Percentiles rank a stretch among this genome's conserved stretches.
Evolutionary conservation across 2,113 vertebrate genomes (phyloP).

Genomic region (Promerops cafer): DNA sequence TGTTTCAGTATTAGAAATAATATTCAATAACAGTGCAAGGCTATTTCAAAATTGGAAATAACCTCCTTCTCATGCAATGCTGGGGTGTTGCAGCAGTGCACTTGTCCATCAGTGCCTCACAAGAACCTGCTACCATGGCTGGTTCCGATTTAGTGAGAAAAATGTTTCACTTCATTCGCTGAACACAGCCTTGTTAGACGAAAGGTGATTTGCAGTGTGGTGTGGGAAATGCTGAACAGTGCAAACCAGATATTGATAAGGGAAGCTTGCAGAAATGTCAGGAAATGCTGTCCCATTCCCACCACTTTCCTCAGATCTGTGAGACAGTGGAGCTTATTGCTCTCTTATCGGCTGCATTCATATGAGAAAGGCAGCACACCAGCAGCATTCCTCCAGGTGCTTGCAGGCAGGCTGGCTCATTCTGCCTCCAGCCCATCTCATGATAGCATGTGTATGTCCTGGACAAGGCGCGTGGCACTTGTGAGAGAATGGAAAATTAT

Average conservation of each 20-base stretch:
- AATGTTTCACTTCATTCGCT: background rate
- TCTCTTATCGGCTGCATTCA: rapidly evolving
- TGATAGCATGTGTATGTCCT: rapidly evolving
- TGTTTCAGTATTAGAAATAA: background rate
- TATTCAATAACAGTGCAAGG: background rate
- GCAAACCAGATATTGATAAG: background rate
- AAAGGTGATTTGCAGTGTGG: background rate
- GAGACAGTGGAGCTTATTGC: background rate
- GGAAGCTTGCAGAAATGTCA: background rate
- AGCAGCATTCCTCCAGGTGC: rapidly evolving
- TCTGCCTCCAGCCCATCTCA: background rate
- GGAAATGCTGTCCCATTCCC: background rate
- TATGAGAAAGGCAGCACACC: background rate
- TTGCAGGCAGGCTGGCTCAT: background rate
- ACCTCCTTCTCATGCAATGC: background rate
- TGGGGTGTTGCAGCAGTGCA: background rate
- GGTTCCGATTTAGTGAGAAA: background rate
- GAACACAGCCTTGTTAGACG: background rate
- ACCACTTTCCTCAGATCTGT: background rate
- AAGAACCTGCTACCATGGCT: background rate
- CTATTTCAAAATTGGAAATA: background rate
- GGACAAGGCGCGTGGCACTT: rapidly evolving
- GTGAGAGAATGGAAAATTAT: background rate
- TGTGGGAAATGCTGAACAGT: background rate
- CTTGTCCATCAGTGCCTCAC: background rate